Percentiles rank a stretch among this genome's conserved stretches.
Evolutionary conservation across 2,113 vertebrate species (phyloP).

Genomic region (Phainopepla nitens): DNA sequence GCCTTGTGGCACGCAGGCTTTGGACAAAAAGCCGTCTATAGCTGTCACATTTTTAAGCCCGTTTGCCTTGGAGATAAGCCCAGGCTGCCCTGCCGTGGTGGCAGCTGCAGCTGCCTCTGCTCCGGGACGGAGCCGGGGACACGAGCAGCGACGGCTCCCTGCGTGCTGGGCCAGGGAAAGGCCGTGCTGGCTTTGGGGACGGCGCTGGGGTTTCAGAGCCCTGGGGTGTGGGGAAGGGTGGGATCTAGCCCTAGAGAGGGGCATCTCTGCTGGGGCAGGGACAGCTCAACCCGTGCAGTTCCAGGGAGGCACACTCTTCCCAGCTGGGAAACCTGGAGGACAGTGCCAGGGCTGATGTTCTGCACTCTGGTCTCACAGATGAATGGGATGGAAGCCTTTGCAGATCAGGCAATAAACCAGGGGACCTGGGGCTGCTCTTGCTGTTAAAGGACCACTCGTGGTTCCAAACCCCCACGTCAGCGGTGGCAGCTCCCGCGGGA

Average conservation of each 20-base stretch:
- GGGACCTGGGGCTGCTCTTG: background rate
- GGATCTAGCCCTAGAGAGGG: background rate
- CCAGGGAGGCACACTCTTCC: background rate
- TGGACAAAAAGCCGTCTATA: background rate
- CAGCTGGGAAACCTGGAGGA: background rate
- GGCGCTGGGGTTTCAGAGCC: background rate
- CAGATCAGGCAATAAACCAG: background rate
- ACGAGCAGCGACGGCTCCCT: rapidly evolving
- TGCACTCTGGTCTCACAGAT: rapidly evolving
- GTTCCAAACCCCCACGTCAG: background rate
- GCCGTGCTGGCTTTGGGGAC: rapidly evolving
- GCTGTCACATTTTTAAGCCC: background rate
- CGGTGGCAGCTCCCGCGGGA: background rate
- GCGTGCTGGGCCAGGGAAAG: rapidly evolving
- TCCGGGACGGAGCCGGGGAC: rapidly evolving
- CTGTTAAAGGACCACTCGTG: background rate
- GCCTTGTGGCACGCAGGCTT: background rate
- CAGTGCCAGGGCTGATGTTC: background rate
- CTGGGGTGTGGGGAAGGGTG: background rate
- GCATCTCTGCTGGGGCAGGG: background rate
- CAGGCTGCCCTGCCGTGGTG: background rate
- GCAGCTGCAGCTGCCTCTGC: background rate
- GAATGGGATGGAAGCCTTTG: background rate
- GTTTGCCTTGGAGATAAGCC: background rate
- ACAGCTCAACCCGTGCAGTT: background rate